Base-by-base conservation (phyloP, 2,113 vertebrate genomes). In the Trachemys scripta region DNA sequence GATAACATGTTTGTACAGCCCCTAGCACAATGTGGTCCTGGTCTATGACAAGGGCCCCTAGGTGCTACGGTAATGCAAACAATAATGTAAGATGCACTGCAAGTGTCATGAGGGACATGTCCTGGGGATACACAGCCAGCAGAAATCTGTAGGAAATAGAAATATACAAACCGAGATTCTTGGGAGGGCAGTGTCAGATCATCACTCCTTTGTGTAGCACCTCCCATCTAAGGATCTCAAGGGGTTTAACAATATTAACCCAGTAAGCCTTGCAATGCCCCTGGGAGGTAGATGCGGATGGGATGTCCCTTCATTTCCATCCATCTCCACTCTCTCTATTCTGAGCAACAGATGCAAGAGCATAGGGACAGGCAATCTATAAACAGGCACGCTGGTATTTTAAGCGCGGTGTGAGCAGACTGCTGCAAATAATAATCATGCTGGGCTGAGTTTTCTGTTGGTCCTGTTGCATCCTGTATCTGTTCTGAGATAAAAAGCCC, bases 241-340 rank as follows among this genome's bases (percentile, higher is more conserved):
- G 38, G 89, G 79, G 81, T 84, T 89, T 50, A 65, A 42, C 80
- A 80, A 53, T 59, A 84, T 95, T 49, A 80, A 69, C 82, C 94
- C 91, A 88, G 93, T 80, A 93, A 84, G 80, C 78, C 85, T 88
- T 92, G 90, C 89, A 84, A 0, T 1, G 22, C 93, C n/a, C 82
- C 90, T 93, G 79, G 79, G 89, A 82, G 10, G 91, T 93, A 87
- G 62, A 96, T 95, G 94, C n/a, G 89, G 93, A 75, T 0, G 3
- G 24, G 25, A 8, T 56, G 56, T 81, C 42, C 83, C 96, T 96
- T 92, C 56, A 62, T 97, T 95, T 93, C 54, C 95, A 90, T 96
- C 91, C 94, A 87, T 84, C 17, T 4, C 7, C 38, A 85, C 90
- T 91, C 82, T 93, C 92, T 79, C 81, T 92, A 50, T 87, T 22